A percentile compares a stretch with the other conserved stretches of the same genome.
These are phyloP conservation scores for Erynnis tages DNA, from an alignment of 2,888 invertebrate genomes.

Conservation along the genomic window DNA sequence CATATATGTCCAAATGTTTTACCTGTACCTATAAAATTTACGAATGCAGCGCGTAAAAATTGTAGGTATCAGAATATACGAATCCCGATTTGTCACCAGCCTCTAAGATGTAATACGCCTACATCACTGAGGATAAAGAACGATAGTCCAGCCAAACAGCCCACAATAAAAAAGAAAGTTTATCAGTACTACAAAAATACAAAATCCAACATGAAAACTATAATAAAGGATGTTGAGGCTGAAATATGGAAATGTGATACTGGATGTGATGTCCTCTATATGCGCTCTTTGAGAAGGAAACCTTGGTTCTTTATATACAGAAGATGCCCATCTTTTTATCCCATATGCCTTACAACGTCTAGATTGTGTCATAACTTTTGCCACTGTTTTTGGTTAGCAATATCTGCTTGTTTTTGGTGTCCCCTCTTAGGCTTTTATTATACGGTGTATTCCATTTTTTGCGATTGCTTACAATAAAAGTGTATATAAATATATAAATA, in stretches of 20 bases:
- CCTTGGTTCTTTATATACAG: conserved; percentile 37
- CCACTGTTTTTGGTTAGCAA: conserved; percentile 33
- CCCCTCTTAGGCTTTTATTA: conserved; percentile 44
- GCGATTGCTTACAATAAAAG: conserved; percentile 26
- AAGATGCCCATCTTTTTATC: conserved; percentile 41
- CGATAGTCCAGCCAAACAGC: neutral
- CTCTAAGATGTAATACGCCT: too few relatives aligned
- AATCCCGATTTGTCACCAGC: neutral
- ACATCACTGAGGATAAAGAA: too few relatives aligned
- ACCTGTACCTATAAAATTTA: neutral
- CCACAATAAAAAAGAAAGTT: neutral
- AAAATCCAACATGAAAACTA: conserved; percentile 10
- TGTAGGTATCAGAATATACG: neutral
- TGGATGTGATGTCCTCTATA: conserved; percentile 31
- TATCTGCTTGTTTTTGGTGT: conserved; percentile 47
- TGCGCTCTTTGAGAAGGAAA: conserved; percentile 33
- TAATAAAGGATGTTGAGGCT: conserved; percentile 28
- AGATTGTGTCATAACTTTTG: conserved; percentile 34
- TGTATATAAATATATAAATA: neutral
- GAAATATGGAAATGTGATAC: conserved; percentile 27
- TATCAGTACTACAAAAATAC: neutral
- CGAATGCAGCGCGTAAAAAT: neutral
- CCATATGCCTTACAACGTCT: conserved; percentile 34
- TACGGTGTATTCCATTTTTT: conserved; percentile 37
- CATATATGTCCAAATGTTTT: conserved; percentile 4